These are phyloP conservation scores for Zaprionus lineosus DNA, from an alignment of 2,888 invertebrate species.

Conservation along the genomic window DNA sequence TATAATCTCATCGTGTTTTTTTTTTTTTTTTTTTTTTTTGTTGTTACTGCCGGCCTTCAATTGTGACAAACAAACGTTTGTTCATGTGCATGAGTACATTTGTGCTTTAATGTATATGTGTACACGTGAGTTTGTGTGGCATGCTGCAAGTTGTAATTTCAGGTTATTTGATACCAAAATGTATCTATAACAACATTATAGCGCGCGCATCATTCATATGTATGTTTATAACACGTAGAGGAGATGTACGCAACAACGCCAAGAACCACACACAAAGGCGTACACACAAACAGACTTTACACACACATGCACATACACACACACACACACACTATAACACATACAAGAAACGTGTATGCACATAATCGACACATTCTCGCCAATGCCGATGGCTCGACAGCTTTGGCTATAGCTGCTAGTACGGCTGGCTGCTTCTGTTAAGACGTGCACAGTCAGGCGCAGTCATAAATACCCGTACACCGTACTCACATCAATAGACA, in stretches of 20 bases:
- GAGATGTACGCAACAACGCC: constrained; percentile 32
- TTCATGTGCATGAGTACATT: constrained; percentile 12
- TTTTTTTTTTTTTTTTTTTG: constrained; percentile 32
- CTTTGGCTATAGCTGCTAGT: constrained; percentile 35
- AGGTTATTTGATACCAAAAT: constrained; percentile 77
- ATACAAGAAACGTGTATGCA: constrained; percentile 63
- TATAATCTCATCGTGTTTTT: constrained; percentile 30
- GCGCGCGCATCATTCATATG: constrained; percentile 67
- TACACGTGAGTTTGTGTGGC: constrained; percentile 35
- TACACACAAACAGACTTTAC: constrained; percentile 21
- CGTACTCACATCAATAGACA: constrained; percentile 5
- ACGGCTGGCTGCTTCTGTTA: constrained; percentile 33
- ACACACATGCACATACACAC: constrained; percentile 21
- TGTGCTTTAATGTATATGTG: constrained; percentile 21
- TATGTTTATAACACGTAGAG: no score
- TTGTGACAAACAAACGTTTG: constrained; percentile 52
- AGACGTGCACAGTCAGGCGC: constrained; percentile 48
- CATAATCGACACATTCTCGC: constrained; percentile 72
- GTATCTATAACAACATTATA: constrained; percentile 76
- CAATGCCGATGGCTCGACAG: constrained; percentile 57
- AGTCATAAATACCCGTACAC: constrained; percentile 59
- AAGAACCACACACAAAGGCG: constrained; percentile 37
- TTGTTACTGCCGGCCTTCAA: constrained; percentile 61
- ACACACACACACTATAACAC: constrained; percentile 17
- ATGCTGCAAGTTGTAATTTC: constrained; percentile 72